Base-by-base conservation (phyloP, 2,797 vertebrate species). In the Ptychobarbus kaznakovi region DNA sequence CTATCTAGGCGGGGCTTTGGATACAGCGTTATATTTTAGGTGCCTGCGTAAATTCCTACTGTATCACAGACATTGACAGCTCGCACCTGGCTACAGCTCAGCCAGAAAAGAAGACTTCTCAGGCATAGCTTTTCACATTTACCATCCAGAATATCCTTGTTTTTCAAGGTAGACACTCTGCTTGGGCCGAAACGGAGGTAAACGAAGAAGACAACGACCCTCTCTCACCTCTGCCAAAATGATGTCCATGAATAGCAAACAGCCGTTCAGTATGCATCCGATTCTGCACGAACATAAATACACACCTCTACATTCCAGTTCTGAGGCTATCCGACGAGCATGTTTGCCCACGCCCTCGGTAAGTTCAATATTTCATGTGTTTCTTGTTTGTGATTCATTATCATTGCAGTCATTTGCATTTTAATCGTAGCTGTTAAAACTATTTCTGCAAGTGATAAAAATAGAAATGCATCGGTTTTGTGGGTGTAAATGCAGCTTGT, bases 191-290 rank as follows among this genome's bases (percentile, higher is more conserved):
- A 12, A 93, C 91, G 92, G 93, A 94, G 40, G 63, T 78, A 72
- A 92, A 82, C 90, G 65, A 93, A 76, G 89, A 94, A 65, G 86
- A 92, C 90, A 88, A 76, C 91, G 90, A 93, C 83, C 92, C 89
- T 90, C 90, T 20, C 89, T 91, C 28, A 90, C 91, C 73, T 92
- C 93, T 90, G 94, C 94, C 90, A 95, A 92, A 92, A 97, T 97
- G 97, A 98, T 98, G 97, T 97, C 97, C 91, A 97, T 98, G 97
- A 98, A 98, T 94, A 97, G 97, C 96, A 97, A 98, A 86, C 97
- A 97, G 93, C 94, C 96, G 76, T 97, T 98, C 94, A 94, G 96
- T 89, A 97, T 98, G 97, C 97, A 97, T 92, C 97, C 97, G 76
- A 97, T 97, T 77, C 95, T 98, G 58, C 97, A 97, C 88, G 97